phyloP scores from a whole-genome alignment of 1,140 invertebrate genomes.

The Lordiphosa stackelbergi region DNA sequence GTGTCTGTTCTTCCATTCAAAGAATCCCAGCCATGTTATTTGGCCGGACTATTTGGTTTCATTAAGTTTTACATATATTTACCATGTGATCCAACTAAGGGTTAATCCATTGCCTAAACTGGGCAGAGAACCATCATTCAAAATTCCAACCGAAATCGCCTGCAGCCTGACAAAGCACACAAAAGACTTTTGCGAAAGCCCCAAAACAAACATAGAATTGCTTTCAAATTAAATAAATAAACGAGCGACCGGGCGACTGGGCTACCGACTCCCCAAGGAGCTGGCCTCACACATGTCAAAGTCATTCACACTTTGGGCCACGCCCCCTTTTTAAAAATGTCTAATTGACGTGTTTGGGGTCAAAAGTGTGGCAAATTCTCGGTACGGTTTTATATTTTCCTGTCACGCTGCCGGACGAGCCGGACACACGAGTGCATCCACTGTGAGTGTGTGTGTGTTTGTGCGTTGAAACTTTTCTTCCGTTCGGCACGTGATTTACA shows the following conservation, averaged over 20 bases:
- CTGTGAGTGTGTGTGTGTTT: slow-evolving; percentile 23
- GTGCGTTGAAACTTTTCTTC: slow-evolving; percentile 32
- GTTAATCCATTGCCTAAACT: slow-evolving; percentile 26
- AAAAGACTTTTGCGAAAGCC: slow-evolving; percentile 8
- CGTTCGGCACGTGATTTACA: slow-evolving; percentile 43
- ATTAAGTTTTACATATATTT: too few relatives aligned
- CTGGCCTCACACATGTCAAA: slow-evolving; percentile 29
- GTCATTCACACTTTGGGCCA: slow-evolving; percentile 45
- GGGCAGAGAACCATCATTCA: slow-evolving; percentile 19
- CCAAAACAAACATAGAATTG: slow-evolving; percentile 39
- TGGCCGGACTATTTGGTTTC: too few relatives aligned
- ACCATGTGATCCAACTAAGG: slow-evolving; percentile 4
- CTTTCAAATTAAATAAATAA: slow-evolving; percentile 70
- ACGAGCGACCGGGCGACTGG: slow-evolving; percentile 6
- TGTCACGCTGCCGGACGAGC: slow-evolving; percentile 42
- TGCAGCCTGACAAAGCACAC: slow-evolving; percentile 28
- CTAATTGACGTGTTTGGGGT: slow-evolving; percentile 67
- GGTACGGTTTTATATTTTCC: slow-evolving; percentile 31
- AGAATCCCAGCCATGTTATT: too few relatives aligned
- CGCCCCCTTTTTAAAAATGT: slow-evolving; percentile 31
- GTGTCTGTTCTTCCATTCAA: too few relatives aligned
- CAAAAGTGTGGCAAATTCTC: slow-evolving; percentile 58
- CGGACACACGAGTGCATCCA: slow-evolving; percentile 61
- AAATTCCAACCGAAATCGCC: slow-evolving; percentile 35
- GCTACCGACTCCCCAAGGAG: slow-evolving; percentile 3